Base-by-base conservation (phyloP, 2,113 vertebrate genomes). In the Engystomops pustulosus region DNA sequence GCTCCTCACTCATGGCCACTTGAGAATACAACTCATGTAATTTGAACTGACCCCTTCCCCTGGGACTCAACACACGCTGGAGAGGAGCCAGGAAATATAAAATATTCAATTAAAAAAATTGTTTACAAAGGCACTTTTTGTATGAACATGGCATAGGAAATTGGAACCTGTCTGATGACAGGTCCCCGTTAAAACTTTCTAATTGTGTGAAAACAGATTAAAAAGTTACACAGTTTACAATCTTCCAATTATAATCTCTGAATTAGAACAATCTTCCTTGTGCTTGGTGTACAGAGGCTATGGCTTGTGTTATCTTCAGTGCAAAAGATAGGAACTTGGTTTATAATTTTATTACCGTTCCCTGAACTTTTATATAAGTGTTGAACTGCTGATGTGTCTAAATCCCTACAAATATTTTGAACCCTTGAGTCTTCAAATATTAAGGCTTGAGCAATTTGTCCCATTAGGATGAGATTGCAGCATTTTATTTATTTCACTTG, bases 401-500 rank as follows among this genome's bases (percentile, higher is more conserved):
- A 8, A 30, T 74, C 15, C 32, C 4, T 30, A 74, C 44, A 74
- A 49, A 49, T 74, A 30, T 18, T 74, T 7, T 74, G 44, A 74
- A 74, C 72, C 47, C 45, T 34, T 11, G 45, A 76, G 72, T n/a
- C 3, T 51, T 49, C 10, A 30, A 51, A 53, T 53, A 76, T 15
- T 49, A 34, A 76, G 71, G 11, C 47, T 76, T 30, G 18, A 76
- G 47, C 27, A 51, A 53, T 36, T 76, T 53, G 10, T 51, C 15
- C 18, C 25, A 76, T 53, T 51, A 49, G 12, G 44, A 49, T 49
- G 44, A 32, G 25, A 74, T 20, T 34, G 47, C 72, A 53, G 45
- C 27, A 76, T 76, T 34, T 76, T 76, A 53, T 76, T 53, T 45
- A 51, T 53, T 32, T 32, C 15, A 53, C 30, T 51, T 76, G 47